A percentile compares a stretch with the other conserved stretches of the same genome.
Evolutionary conservation across 2,113 vertebrate species (phyloP).

Genomic region (Dendrocopos noguchii): DNA sequence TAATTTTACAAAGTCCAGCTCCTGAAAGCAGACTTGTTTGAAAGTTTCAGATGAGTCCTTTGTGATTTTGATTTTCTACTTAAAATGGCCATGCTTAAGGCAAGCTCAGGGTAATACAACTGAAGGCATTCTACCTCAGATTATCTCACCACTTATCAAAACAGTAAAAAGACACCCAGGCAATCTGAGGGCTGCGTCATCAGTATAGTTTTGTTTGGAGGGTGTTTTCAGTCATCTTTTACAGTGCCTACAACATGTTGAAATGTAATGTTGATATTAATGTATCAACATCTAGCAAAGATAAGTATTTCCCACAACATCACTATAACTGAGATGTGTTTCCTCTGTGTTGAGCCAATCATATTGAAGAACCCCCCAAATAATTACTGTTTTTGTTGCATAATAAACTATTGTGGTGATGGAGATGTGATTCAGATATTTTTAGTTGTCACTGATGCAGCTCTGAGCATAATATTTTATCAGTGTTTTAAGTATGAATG

Average conservation of each 20-base stretch:
- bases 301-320: neutral
- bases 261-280: neutral
- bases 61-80: slow-evolving; percentile 1
- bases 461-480: neutral
- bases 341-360: neutral
- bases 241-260: neutral
- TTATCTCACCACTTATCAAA: neutral
- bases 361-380: neutral
- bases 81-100: neutral
- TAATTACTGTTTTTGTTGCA: neutral
- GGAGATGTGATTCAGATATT: neutral
- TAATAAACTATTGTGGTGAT: neutral
- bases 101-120: neutral
- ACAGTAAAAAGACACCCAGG: neutral
- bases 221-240: neutral
- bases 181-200: neutral
- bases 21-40: neutral
- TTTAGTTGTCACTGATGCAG: neutral
- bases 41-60: neutral
- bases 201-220: neutral
- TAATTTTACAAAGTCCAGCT: neutral
- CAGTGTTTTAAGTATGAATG: neutral
- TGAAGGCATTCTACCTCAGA: neutral
- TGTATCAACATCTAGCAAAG: neutral
- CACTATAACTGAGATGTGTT: neutral